phyloP scores from a whole-genome alignment of 2,888 invertebrate species.

The Caradrina clavipalpis region DNA sequence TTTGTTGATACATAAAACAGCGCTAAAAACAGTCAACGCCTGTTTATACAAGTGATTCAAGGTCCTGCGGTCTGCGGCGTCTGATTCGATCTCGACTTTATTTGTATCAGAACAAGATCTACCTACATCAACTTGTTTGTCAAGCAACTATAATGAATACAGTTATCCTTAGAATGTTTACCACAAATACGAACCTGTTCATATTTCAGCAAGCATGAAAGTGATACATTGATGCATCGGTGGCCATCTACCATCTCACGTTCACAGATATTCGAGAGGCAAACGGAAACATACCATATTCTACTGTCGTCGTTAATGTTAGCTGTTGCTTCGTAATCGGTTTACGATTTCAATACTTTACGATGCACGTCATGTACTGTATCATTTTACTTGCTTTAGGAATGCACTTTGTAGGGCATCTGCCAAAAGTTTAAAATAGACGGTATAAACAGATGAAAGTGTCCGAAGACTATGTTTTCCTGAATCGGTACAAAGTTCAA shows the following conservation, averaged over 20 bases:
- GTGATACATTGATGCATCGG: slow-evolving; percentile 33
- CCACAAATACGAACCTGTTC: slow-evolving; percentile 33
- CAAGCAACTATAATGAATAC: slow-evolving; percentile 35
- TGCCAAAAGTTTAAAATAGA: slow-evolving; percentile 86
- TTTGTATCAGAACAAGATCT: slow-evolving; percentile 3
- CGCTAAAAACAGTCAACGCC: slow-evolving; percentile 27
- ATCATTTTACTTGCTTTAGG: slow-evolving; percentile 55
- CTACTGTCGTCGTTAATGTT: slow-evolving; percentile 14
- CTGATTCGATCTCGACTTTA: slow-evolving; percentile 32
- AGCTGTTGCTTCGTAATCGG: slow-evolving; percentile 21
- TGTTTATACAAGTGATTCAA: slow-evolving; percentile 55
- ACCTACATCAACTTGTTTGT: slow-evolving; percentile 30
- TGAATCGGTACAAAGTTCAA: slow-evolving; percentile 88
- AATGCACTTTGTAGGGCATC: slow-evolving; percentile 53
- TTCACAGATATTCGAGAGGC: slow-evolving; percentile 37
- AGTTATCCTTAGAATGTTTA: slow-evolving; percentile 26
- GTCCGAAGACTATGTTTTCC: slow-evolving; percentile 83
- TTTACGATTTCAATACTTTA: slow-evolving; percentile 27
- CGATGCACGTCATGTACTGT: slow-evolving; percentile 54
- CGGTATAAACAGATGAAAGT: slow-evolving; percentile 80
- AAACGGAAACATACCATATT: slow-evolving; percentile 46
- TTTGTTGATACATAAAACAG: slow-evolving; percentile 36
- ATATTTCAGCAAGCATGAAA: slow-evolving; percentile 27
- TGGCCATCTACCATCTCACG: slow-evolving; percentile 11
- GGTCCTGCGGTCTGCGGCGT: slow-evolving; percentile 66